These are phyloP conservation scores for Eurois occulta DNA, from an alignment of 2,888 invertebrate genomes.

Conservation along the genomic window DNA sequence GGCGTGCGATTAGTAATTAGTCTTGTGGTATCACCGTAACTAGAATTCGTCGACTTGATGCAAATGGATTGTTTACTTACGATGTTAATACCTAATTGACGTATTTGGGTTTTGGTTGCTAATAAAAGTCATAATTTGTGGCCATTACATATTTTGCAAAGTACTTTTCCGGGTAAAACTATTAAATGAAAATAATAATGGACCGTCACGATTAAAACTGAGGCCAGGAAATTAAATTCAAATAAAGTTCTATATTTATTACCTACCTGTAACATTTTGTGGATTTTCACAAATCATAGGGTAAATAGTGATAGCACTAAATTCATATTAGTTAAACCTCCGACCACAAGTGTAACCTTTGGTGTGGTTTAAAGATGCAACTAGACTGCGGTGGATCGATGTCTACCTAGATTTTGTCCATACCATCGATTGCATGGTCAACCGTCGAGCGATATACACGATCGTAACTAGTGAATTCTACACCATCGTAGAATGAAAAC, in stretches of 20 bases:
- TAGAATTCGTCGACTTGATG: not conserved
- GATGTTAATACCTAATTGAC: not conserved
- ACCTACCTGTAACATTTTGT: not conserved
- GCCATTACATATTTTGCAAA: not conserved
- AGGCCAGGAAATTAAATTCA: not conserved
- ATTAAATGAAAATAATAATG: not conserved
- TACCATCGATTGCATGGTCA: too few relatives aligned
- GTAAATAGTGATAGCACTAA: not conserved
- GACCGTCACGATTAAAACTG: not conserved
- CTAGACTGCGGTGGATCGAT: not conserved
- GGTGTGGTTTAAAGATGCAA: not conserved
- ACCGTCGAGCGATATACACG: too few relatives aligned
- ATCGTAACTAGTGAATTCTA: not conserved
- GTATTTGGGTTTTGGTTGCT: not conserved
- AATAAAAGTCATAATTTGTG: not conserved
- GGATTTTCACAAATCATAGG: not conserved
- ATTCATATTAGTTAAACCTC: not conserved
- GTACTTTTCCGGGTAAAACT: not conserved
- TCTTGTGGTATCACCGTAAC: slow-evolving; percentile 24
- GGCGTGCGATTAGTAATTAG: slow-evolving; percentile 50
- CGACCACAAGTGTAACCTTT: not conserved
- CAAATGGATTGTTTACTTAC: slow-evolving; percentile 17
- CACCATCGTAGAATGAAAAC: not conserved
- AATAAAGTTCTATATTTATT: not conserved
- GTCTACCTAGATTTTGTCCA: too few relatives aligned